These are phyloP conservation scores for Gymnopithys bicolor DNA, from an alignment of 2,797 vertebrate genomes.

Conservation along the genomic window DNA sequence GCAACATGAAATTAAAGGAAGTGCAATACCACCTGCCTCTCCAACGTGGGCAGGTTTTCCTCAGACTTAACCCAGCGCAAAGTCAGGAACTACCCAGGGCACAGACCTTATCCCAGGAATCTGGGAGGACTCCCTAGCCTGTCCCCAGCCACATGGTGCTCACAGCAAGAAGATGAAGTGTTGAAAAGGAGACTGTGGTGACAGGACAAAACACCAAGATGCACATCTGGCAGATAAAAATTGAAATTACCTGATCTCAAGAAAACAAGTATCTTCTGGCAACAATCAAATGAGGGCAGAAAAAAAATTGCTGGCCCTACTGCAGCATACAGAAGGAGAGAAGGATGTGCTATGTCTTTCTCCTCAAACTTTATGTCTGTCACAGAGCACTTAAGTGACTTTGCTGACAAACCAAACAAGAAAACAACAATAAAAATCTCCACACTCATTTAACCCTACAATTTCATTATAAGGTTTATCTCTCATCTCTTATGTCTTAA, in stretches of 20 bases:
- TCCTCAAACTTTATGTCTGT: not conserved
- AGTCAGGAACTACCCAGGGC: not conserved
- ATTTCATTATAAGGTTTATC: not conserved
- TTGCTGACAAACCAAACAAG: not conserved
- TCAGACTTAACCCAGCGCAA: not conserved
- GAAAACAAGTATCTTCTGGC: not conserved
- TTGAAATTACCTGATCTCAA: not conserved
- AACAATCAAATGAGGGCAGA: not conserved
- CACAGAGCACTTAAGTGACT: not conserved
- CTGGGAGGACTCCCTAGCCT: not conserved
- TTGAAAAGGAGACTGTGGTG: not conserved
- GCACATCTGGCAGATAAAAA: not conserved
- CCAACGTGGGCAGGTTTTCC: not conserved
- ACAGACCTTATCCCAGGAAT: not conserved
- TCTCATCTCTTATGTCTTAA: fast-evolving
- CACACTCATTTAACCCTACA: not conserved
- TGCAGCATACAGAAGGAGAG: not conserved
- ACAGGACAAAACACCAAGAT: not conserved
- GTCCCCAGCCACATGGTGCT: not conserved
- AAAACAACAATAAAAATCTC: not conserved
- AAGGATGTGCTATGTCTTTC: not conserved
- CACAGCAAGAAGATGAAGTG: not conserved
- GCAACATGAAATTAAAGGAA: not conserved
- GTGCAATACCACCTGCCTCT: not conserved
- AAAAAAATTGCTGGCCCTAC: not conserved